These are phyloP conservation scores for Kryptolebias marmoratus DNA, from an alignment of 2,113 vertebrate genomes.

Conservation along the genomic window DNA sequence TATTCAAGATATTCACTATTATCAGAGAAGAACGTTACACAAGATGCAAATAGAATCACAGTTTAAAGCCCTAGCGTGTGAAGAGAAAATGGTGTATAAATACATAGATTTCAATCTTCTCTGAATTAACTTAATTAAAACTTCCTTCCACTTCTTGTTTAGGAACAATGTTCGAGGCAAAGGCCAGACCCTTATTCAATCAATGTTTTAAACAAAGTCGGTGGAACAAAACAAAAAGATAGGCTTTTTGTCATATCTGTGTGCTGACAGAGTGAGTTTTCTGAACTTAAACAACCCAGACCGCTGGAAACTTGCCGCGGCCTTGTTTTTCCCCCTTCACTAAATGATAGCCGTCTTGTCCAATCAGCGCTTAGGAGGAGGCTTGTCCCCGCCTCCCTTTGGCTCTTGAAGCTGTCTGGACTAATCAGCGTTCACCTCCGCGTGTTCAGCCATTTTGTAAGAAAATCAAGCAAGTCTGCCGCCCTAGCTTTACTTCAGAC, in stretches of 20 bases:
- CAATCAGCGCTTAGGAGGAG: conserved; percentile 49
- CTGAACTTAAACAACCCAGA: neutral
- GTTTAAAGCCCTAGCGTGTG: too few relatives aligned
- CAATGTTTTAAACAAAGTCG: too few relatives aligned
- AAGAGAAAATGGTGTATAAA: too few relatives aligned
- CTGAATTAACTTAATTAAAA: too few relatives aligned
- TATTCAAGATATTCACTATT: too few relatives aligned
- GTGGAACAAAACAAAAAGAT: neutral
- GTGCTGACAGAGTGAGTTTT: neutral
- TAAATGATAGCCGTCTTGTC: conserved; percentile 64
- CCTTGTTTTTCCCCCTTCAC: conserved; percentile 42
- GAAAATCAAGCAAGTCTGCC: conserved; percentile 78
- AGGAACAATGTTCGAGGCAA: too few relatives aligned
- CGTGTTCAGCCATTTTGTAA: conserved; percentile 95
- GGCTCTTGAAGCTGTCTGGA: conserved; percentile 50
- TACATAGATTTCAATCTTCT: too few relatives aligned
- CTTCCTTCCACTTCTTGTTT: too few relatives aligned
- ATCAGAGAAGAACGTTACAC: too few relatives aligned
- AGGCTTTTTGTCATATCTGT: neutral
- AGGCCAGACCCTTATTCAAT: too few relatives aligned
- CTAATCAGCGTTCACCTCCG: conserved; percentile 76
- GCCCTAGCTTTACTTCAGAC: conserved; percentile 82
- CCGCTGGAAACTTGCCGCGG: conserved; percentile 71
- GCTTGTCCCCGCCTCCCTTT: conserved; percentile 58
- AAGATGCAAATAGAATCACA: too few relatives aligned